These are phyloP conservation scores for Hystrix cristata DNA, from an alignment of 2,113 vertebrate genomes.

Conservation along the genomic window DNA sequence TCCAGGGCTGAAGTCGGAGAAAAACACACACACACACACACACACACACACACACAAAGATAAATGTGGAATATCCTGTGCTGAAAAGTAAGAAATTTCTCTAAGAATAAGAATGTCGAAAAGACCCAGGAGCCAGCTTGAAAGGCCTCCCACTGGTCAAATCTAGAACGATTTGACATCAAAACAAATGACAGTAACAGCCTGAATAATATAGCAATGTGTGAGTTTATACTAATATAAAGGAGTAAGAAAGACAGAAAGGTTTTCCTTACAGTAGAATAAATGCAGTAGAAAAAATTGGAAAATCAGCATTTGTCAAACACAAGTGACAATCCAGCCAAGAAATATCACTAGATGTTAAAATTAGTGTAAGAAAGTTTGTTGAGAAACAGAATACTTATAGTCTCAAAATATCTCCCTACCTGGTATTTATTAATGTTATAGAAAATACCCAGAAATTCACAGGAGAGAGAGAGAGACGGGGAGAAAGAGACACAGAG, in stretches of 20 bases:
- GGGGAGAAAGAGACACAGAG: too few species aligned
- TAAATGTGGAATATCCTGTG: slow-evolving; percentile 4
- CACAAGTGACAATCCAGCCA: slow-evolving; percentile 4
- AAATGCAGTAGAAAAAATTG: slow-evolving; percentile 11
- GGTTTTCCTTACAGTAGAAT: background rate
- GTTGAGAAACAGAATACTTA: slow-evolving; percentile 30
- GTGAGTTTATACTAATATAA: background rate
- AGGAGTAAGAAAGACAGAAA: background rate
- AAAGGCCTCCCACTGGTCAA: slow-evolving; percentile 1
- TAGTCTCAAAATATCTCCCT: background rate
- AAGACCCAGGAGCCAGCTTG: background rate
- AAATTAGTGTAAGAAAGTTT: slow-evolving; percentile 16
- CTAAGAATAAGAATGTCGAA: slow-evolving; percentile 36
- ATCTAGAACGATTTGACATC: background rate
- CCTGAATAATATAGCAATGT: slow-evolving; percentile 29
- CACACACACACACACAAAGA: background rate
- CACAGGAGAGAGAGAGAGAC: too few species aligned
- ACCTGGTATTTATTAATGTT: slow-evolving; percentile 21
- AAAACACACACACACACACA: background rate
- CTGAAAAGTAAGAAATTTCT: slow-evolving; percentile 18
- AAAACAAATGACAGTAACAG: slow-evolving; percentile 43
- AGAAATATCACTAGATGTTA: slow-evolving; percentile 1
- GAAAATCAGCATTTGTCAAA: slow-evolving; percentile 42
- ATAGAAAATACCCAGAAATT: background rate
- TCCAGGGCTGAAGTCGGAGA: background rate